These are phyloP conservation scores for Hedychridium roseum DNA, from an alignment of 2,888 invertebrate species.

Conservation along the genomic window DNA sequence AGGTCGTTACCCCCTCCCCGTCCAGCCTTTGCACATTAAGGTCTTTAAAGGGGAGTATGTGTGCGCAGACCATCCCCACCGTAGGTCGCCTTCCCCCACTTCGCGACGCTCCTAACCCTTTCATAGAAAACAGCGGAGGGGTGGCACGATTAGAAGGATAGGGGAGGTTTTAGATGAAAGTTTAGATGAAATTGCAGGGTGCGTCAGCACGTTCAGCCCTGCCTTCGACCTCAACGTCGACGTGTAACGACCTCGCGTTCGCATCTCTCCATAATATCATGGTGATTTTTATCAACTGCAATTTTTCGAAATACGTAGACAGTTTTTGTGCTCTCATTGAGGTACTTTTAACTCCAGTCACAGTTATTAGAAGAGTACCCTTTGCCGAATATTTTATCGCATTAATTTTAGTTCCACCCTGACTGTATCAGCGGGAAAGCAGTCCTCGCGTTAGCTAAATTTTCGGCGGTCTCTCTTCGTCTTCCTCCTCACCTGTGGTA, in stretches of 20 bases:
- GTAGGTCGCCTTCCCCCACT: conserved; percentile 27
- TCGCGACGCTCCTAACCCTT: conserved; percentile 50
- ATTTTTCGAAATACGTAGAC: too few relatives aligned
- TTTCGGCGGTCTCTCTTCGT: background rate
- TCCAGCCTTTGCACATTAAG: too few relatives aligned
- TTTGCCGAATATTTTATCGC: too few relatives aligned
- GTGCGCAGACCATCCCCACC: conserved; percentile 40
- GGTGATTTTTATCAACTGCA: too few relatives aligned
- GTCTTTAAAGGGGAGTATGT: too few relatives aligned
- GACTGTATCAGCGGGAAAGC: too few relatives aligned
- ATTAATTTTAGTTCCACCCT: too few relatives aligned
- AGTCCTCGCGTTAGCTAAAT: background rate
- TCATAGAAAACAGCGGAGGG: conserved; percentile 58
- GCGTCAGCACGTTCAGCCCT: conserved; percentile 43
- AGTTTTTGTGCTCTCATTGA: too few relatives aligned
- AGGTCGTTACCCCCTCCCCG: conserved; percentile 45
- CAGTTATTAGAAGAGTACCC: too few relatives aligned
- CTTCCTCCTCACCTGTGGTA: background rate
- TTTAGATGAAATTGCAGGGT: conserved; percentile 61
- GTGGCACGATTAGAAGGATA: conserved; percentile 57
- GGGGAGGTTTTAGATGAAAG: conserved; percentile 63
- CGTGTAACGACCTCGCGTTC: too few relatives aligned
- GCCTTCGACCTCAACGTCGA: conserved; percentile 1
- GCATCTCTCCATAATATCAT: too few relatives aligned
- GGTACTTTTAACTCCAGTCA: too few relatives aligned